Evolutionary conservation across 2,797 vertebrate genomes (phyloP).

Genomic region (Petrocephalus sullivani): DNA sequence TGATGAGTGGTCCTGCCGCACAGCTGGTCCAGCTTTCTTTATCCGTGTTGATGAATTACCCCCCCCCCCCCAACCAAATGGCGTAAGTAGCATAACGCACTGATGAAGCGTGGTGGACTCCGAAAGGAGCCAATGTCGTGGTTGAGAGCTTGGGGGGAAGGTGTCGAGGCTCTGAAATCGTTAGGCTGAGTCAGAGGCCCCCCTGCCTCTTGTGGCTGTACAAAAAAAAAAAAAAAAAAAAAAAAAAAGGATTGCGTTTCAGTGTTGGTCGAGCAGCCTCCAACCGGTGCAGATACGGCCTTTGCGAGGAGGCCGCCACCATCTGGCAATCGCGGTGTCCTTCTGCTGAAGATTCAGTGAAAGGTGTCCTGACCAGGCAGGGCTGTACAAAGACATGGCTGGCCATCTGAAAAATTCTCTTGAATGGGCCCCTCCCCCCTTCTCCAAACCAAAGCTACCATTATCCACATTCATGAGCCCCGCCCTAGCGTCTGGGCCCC

Average conservation of each 20-base stretch:
- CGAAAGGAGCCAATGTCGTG: background rate
- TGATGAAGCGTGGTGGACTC: background rate
- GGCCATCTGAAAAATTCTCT: background rate
- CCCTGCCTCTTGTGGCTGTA: too few relatives aligned
- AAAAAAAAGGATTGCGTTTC: background rate
- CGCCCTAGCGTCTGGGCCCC: background rate
- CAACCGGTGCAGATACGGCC: background rate
- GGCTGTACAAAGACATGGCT: background rate
- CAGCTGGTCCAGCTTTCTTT: background rate
- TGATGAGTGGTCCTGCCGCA: background rate
- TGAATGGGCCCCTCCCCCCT: background rate
- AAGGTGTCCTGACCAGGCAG: background rate
- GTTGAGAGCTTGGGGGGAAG: background rate
- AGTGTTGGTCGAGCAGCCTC: background rate
- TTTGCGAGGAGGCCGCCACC: too few relatives aligned
- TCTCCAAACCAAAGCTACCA: background rate
- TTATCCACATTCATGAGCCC: background rate
- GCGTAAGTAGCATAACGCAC: background rate
- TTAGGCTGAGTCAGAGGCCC: background rate
- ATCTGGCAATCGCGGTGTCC: background rate
- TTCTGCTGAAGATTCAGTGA: background rate
- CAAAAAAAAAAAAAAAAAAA: too few relatives aligned
- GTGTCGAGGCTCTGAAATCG: background rate
- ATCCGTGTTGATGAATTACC: conserved; percentile 10
- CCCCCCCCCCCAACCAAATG: background rate